Base-by-base conservation (phyloP, 2,113 vertebrate species). In the Sardina pilchardus region DNA sequence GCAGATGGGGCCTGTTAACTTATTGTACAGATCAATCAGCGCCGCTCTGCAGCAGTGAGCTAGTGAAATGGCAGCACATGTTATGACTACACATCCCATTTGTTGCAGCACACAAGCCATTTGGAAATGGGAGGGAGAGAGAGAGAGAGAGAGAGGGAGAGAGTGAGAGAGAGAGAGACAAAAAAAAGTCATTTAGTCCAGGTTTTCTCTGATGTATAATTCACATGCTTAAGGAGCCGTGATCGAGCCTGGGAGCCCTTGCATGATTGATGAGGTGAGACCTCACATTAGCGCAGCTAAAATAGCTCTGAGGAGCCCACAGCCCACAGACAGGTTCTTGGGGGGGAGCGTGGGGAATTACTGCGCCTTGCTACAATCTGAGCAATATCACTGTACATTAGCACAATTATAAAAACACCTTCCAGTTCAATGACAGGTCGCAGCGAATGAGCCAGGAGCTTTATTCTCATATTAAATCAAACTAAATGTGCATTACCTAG, bases 181-280 rank as follows among this genome's bases (percentile, higher is more conserved):
- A 5, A 71, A 12, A 12, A 71, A n/a, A 26, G 71, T 36, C 12
- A 71, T 71, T 71, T 71, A 71, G n/a, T 71, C 30, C 26, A 67
- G 24, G n/a, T 67, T 78, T 83, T 53, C 16, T 81, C 48, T 81
- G 4, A 82, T 81, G 39, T 48, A 83, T 86, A 86, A 85, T 81
- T 85, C 83, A 86, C 67, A 78, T 45, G 36, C 78, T 36, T 47
- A 34, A 43, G 87, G 36, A 50, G 50, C 30, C n/a, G 7, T 63
- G 50, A 71, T 44, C 56, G 42, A 71, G 44, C 30, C 47, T 81
- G 36, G 30, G 82, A 53, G 34, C 47, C 43, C 39, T 36, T 63
- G 48, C 47, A 83, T 24, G 39, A 36, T 53, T 53, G 83, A 45
- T 83, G 82, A 83, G 50, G 50, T 78, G 71, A 78, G 71, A 34